Conservation (phyloP, 2,113 vertebrate species). For the Lamprotornis superbus region DNA sequence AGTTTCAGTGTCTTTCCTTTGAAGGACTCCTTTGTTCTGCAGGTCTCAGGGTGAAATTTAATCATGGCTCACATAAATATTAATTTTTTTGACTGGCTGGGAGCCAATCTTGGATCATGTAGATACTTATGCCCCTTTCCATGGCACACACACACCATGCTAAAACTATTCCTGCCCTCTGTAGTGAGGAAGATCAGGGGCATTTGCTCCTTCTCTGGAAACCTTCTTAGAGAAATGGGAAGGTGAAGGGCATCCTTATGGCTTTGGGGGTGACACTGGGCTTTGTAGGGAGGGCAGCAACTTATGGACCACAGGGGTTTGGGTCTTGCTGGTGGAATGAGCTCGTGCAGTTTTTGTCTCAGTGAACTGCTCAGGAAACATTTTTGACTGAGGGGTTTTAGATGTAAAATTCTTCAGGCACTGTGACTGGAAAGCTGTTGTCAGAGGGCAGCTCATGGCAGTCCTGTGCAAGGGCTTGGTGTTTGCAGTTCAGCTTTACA, state of each 20-base stretch:
- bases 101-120: neutral
- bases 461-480: neutral
- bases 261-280: neutral
- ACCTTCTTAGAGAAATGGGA: neutral
- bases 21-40: conserved; percentile 11
- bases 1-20: neutral
- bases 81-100: neutral
- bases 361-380: neutral
- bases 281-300: neutral
- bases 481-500: neutral
- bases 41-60: neutral
- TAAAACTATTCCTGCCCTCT: neutral
- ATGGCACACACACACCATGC: rapidly evolving
- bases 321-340: neutral
- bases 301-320: rapidly evolving
- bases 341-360: neutral
- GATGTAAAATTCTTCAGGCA: neutral
- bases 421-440: neutral
- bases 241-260: neutral
- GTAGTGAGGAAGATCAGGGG: neutral
- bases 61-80: neutral
- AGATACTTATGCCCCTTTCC: neutral
- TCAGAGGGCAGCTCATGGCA: rapidly evolving
- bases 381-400: neutral
- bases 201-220: neutral